Conservation (phyloP, 2,888 invertebrate species). For the Lamproptera curius region DNA sequence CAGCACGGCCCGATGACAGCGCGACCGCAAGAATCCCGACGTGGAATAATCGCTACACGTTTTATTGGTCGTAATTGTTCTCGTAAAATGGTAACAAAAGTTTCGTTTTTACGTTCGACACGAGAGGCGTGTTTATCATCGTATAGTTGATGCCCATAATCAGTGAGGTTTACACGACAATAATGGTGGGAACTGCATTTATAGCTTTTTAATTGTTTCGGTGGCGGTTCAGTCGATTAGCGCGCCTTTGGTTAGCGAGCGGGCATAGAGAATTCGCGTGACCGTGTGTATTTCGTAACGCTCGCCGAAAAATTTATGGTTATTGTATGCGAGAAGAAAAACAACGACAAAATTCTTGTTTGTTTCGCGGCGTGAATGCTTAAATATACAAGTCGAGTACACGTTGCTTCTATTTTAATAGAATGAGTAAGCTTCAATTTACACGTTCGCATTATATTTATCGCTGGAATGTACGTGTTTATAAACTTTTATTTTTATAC, state of each 20-base stretch:
- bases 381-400: neutral
- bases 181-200: constrained; percentile 67
- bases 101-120: constrained; percentile 71
- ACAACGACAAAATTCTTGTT: neutral
- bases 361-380: neutral
- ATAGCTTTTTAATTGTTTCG: constrained; percentile 64
- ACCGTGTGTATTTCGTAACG: neutral
- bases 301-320: neutral
- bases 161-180: constrained; percentile 56
- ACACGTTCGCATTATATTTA: no score
- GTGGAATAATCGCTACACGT: constrained; percentile 72
- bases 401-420: neutral
- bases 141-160: constrained; percentile 47
- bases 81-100: constrained; percentile 77
- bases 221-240: constrained; percentile 15
- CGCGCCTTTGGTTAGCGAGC: neutral
- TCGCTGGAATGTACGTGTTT: no score
- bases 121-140: constrained; percentile 71
- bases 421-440: neutral
- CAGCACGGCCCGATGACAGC: constrained; percentile 61
- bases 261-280: neutral
- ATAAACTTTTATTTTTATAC: no score
- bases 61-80: constrained; percentile 78
- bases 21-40: constrained; percentile 69
- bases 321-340: neutral